phyloP scores from a whole-genome alignment of 1,140 invertebrate genomes.

The Philotrypesis tridentata region DNA sequence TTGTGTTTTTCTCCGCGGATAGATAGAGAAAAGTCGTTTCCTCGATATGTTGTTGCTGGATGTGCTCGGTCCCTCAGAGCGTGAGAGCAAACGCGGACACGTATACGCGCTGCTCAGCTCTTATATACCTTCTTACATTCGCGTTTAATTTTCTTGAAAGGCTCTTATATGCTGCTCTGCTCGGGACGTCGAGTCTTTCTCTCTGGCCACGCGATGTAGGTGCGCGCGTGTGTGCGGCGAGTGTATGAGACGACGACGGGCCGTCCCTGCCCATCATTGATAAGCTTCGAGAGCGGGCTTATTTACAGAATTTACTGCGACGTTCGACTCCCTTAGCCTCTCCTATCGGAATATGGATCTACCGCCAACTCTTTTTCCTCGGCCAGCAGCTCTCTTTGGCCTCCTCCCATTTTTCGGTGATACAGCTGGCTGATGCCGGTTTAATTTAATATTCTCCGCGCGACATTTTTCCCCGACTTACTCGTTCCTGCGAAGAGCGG shows the following conservation, averaged over 20 bases:
- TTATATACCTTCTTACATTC: constrained; percentile 36
- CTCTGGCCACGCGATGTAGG: no score
- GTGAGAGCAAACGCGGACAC: background rate
- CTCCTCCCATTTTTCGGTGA: no score
- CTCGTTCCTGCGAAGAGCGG: no score
- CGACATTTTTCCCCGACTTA: no score
- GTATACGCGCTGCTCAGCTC: background rate
- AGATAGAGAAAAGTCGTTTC: constrained; percentile 4
- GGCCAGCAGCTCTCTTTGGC: no score
- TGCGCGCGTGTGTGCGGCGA: background rate
- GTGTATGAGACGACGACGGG: background rate
- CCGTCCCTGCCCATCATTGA: constrained; percentile 4
- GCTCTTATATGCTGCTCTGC: constrained; percentile 27
- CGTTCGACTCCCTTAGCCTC: no score
- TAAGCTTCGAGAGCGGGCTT: background rate
- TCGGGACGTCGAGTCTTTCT: background rate
- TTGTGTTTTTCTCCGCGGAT: background rate
- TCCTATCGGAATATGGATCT: no score
- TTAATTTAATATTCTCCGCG: no score
- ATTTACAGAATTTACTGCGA: background rate
- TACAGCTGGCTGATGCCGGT: no score
- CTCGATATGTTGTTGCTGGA: background rate
- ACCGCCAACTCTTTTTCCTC: no score
- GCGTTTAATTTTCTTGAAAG: constrained; percentile 47
- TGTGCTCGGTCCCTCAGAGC: constrained; percentile 5